Evolutionary conservation across 2,888 invertebrate species (phyloP), one percentile per base, ranked within the genome.

Genomic region (Drosophila longiperda): DNA sequence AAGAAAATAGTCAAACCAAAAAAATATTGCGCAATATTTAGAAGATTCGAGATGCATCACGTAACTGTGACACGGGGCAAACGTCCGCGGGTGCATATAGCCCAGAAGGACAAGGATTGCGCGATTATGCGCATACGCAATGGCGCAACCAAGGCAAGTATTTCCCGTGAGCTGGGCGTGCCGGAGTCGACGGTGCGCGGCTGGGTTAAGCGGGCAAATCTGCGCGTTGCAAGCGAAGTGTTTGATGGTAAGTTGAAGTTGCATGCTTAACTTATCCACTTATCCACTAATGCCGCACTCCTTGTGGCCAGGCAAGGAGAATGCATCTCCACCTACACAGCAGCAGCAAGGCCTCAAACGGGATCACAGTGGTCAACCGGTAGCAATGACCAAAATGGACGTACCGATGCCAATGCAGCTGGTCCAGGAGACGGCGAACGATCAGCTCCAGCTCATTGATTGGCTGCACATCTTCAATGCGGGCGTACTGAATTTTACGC

Each of bases 151-250:
- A 87, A 87, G 69, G 87, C 87, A 1, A 90, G 87, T 26, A 89
- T 87, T 36, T 87, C 87, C 0, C 73, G 87, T 2, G 87, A 87
- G n/a, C 65, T 87, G 29, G 87, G 90, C 20, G 90, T 87, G 32
- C 87, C 87, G 36, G 87, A 87, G 73, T 87, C 87, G 7, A 87
- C 87, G 9, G 87, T 87, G 36, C 87, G 87, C 23, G 87, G 87
- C 9, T 87, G 87, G 87, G 87, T 87, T 11, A 87, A 87, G 66
- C 70, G 87, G 1, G 87, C 90, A 3, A 90, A 87, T 58, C 80
- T 75, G 72, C 87, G 87, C 23, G 32, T 78, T 23, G 74, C 75
- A 0, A 87, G 82, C n/a, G 82, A 79, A 17, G 33, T 71, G 0
- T 6, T 17, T 2, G 76, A 58, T 9, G 58, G 83, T 86, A 45